Base-by-base conservation (phyloP, 1,140 invertebrate genomes). In the Scaptodrosophila lebanonensis region DNA sequence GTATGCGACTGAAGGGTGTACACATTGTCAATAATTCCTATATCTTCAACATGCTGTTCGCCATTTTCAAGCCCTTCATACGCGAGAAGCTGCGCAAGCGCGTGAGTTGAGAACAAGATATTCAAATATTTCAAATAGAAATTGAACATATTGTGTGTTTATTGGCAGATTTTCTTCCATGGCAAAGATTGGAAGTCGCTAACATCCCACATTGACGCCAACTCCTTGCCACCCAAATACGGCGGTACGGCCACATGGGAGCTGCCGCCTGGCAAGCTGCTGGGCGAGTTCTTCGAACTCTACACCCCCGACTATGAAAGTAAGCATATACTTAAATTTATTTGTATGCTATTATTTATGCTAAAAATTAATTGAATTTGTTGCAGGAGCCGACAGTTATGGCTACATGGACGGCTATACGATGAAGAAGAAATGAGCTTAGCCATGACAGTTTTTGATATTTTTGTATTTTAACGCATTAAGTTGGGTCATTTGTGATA, bases 11-110 rank as follows among this genome's bases (percentile, higher is more conserved):
- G 1, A 93, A 93, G 77, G 90, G 89, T 1, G 90, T 93, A 32
- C 93, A 95, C 72, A 89, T 95, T 45, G 88, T 95, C 8, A 94
- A 95, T 87, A 94, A 95, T 82, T 93, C 93, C 1, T 91, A 90
- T 65, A 88, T 95, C 16, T 92, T 95, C 69, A 94, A 93, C 72
- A 91, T 93, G 75, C 88, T 93, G 1, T 94, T 92, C 67, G 90
- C 91, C 29, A 88, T 95, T 27, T 93, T 95, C 73, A 95, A 95
- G 83, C 92, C 91, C 12, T 94, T 95, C 77, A 88, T 96, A 11
- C 87, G 91, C 27, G 90, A 91, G 62, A 89, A 91, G 57, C 76
- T 91, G 2, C 89, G 91, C 65, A 90, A 91, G 58, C 87, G 89
- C 27, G 90, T 91, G 82, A 85, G 84, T 83, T 27, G 7, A 25